Percentiles rank a stretch among this genome's conserved stretches.
Evolutionary conservation across 2,888 invertebrate species (phyloP).

Genomic region (Eupithecia subfuscata): DNA sequence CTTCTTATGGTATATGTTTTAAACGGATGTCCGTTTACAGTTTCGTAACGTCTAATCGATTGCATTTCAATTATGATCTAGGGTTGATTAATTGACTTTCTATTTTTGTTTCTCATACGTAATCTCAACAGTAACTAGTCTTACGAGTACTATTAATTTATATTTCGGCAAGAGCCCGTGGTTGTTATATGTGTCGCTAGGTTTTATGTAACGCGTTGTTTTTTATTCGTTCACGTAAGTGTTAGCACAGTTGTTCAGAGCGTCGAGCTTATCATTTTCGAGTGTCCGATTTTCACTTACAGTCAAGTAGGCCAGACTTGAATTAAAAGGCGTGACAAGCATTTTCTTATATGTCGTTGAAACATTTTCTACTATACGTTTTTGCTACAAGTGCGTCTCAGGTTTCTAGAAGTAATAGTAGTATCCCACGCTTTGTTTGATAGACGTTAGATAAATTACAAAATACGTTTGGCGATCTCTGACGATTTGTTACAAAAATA

Average conservation of each 20-base stretch:
- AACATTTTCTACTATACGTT: not conserved
- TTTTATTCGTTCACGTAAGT: conserved; percentile 51
- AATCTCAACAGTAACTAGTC: conserved; percentile 57
- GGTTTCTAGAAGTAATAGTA: not conserved
- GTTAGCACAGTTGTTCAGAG: conserved; percentile 39
- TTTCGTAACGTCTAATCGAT: conserved; percentile 44
- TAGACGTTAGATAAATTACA: not conserved
- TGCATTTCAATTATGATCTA: conserved; percentile 37
- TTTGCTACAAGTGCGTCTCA: not conserved
- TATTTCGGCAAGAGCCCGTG: conserved; percentile 60
- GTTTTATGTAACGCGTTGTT: conserved; percentile 68
- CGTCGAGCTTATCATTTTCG: conserved; percentile 43
- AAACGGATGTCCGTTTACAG: conserved; percentile 60
- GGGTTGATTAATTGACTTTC: conserved; percentile 61
- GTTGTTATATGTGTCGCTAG: conserved; percentile 54
- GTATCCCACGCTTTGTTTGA: not conserved
- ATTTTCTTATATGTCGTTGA: conserved; percentile 12
- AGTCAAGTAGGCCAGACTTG: conserved; percentile 11
- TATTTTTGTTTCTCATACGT: conserved; percentile 65
- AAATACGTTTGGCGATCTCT: not conserved
- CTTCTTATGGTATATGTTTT: conserved; percentile 53
- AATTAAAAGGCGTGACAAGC: conserved; percentile 40
- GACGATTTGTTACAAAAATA: not conserved
- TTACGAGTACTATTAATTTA: conserved; percentile 56
- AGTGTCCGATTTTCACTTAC: conserved; percentile 48